Evolutionary conservation across 2,888 invertebrate species (phyloP).

Genomic region (Dryobota labecula): DNA sequence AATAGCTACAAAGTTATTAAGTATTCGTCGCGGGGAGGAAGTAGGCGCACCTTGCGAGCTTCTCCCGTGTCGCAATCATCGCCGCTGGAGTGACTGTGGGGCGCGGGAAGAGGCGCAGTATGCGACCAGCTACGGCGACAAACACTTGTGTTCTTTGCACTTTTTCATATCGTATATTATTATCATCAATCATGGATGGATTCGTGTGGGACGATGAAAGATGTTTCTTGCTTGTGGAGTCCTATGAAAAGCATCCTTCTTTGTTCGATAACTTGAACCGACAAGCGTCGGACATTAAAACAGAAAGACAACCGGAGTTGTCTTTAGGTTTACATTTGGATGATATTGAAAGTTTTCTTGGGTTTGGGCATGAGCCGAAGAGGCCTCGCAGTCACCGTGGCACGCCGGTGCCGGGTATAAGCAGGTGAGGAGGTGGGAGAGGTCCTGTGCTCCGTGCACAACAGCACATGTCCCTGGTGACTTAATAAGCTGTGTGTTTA

Average conservation of each 20-base stretch:
- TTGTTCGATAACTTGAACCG: background rate
- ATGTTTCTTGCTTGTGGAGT: background rate
- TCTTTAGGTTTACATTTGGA: background rate
- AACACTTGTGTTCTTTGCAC: background rate
- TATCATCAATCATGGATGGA: constrained; percentile 2
- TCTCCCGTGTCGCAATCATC: constrained; percentile 13
- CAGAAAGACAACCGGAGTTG: accelerated
- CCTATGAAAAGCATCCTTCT: background rate
- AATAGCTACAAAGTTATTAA: background rate
- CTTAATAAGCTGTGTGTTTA: constrained; percentile 2
- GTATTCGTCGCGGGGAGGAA: background rate
- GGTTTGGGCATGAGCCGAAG: background rate
- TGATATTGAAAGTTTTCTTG: background rate
- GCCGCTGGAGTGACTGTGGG: background rate
- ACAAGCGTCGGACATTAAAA: background rate
- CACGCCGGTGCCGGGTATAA: too few relatives aligned
- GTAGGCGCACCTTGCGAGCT: constrained; percentile 1
- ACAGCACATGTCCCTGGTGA: background rate
- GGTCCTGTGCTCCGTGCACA: background rate
- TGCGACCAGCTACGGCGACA: background rate
- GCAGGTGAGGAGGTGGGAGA: background rate
- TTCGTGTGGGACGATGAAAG: background rate
- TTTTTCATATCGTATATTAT: background rate
- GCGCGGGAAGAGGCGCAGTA: constrained; percentile 15
- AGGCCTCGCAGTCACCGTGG: accelerated